These are phyloP conservation scores for Hermaeophaga mercurialis DNA, from an alignment of 2,888 invertebrate genomes.

Conservation along the genomic window DNA sequence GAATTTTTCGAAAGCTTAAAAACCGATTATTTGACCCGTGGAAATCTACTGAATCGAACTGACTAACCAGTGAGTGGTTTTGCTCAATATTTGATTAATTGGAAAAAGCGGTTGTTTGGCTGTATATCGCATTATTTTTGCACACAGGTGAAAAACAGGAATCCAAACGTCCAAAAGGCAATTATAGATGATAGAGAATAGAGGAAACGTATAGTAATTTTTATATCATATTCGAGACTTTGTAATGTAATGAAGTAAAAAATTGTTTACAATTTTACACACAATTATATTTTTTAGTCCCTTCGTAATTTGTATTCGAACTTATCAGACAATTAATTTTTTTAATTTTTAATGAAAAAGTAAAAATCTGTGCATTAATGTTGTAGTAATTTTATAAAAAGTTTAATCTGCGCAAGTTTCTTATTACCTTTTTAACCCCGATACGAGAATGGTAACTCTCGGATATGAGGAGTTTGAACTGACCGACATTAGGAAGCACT, in stretches of 20 bases:
- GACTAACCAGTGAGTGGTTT: slow-evolving; percentile 6
- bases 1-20: neutral
- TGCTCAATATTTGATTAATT: slow-evolving; percentile 7
- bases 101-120: slow-evolving; percentile 8
- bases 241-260: too few relatives aligned
- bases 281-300: too few relatives aligned
- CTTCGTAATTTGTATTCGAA: too few relatives aligned
- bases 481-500: slow-evolving; percentile 11
- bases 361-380: too few relatives aligned
- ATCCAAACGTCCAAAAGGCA: too few relatives aligned
- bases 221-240: too few relatives aligned
- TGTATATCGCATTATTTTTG: slow-evolving; percentile 6
- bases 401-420: slow-evolving; percentile 5
- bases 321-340: too few relatives aligned
- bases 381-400: neutral
- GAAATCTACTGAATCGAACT: neutral
- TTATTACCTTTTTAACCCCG: slow-evolving; percentile 19
- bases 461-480: neutral
- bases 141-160: too few relatives aligned
- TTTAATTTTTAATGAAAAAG: too few relatives aligned
- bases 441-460: slow-evolving; percentile 10
- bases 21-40: neutral
- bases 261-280: too few relatives aligned
- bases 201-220: too few relatives aligned
- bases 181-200: too few relatives aligned